Evolutionary conservation across 2,113 vertebrate genomes (phyloP), one percentile per base, ranked within the genome.

Genomic region (Trematomus loennbergii): DNA sequence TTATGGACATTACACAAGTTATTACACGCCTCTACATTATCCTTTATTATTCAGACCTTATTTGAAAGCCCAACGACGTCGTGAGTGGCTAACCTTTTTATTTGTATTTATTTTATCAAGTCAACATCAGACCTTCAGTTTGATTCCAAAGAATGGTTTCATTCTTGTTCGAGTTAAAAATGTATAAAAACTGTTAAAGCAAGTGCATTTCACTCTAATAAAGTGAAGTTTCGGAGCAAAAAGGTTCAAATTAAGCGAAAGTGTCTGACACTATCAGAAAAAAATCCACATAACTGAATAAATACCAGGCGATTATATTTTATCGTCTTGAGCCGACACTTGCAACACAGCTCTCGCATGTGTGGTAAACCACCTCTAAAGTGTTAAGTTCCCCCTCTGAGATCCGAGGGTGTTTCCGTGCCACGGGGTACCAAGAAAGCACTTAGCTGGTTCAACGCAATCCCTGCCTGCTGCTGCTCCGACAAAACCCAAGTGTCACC

Each of bases 321-420:
- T 9, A 2, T 53, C 13, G 15, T 50, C 20, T 7, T 53, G 62
- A 60, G 43, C 48, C n/a, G 54, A 72, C 66, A 64, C 72, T 55
- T 61, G 18, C 25, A 49, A 16, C 33, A 77, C 46, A 84, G 61
- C 43, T 11, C 54, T 78, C 49, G 63, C 78, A 76, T 90, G 77
- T 86, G 85, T 79, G 83, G 59, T 85, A 70, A 92, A 88, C 85
- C 88, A 79, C 79, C 81, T 87, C 82, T 71, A 22, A 88, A 87
- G 79, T 85, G 80, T 85, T 81, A 73, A 87, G 72, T 59, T 77
- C 80, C 60, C 62, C 71, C 66, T 77, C 50, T 65, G 78, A 53
- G 67, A 72, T 74, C 68, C 22, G 46, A 76, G 77, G 69, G 61
- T 70, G 84, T 83, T 81, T 81, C 82, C 67, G 80, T 90, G 86